Evolutionary conservation across 2,797 vertebrate species (phyloP).

Genomic region (Lacerta bilineata): DNA sequence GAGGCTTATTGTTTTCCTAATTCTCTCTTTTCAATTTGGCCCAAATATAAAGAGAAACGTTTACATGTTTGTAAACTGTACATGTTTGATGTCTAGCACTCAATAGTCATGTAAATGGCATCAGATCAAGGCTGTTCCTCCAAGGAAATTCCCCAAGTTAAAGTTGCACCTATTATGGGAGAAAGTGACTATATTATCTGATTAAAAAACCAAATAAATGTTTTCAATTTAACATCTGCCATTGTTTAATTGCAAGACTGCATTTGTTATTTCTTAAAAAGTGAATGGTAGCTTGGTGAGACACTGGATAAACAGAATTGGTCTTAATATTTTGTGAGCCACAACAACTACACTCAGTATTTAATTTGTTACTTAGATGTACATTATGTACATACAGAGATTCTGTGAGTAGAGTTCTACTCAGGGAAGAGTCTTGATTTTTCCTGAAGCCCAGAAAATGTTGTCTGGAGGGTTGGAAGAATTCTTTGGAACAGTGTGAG

Average conservation of each 20-base stretch:
- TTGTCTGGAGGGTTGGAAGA: background rate
- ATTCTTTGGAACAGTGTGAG: background rate
- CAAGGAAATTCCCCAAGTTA: background rate
- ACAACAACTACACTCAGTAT: background rate
- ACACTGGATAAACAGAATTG: slow-evolving; percentile 33
- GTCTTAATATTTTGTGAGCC: slow-evolving; percentile 2
- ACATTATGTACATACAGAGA: background rate
- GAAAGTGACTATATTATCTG: slow-evolving; percentile 18
- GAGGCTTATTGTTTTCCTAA: slow-evolving; percentile 29
- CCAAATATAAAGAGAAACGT: background rate
- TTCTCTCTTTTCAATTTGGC: slow-evolving; percentile 8
- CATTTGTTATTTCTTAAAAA: slow-evolving; percentile 7
- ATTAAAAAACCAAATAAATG: slow-evolving; percentile 36
- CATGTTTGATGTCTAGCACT: slow-evolving; percentile 32
- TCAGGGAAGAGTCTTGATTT: background rate
- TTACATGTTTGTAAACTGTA: background rate
- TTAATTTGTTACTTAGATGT: background rate
- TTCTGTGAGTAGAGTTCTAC: background rate
- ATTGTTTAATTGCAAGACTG: slow-evolving; percentile 2
- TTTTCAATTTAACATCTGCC: slow-evolving; percentile 43
- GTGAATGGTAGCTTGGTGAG: slow-evolving; percentile 16
- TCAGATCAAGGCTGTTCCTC: slow-evolving; percentile 54
- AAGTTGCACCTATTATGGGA: slow-evolving; percentile 34
- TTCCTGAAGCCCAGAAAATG: background rate
- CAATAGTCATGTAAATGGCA: slow-evolving; percentile 19